A percentile compares a stretch with the other conserved stretches of the same genome.
These are phyloP conservation scores for Aspiorhynchus laticeps DNA, from an alignment of 2,113 vertebrate genomes.

Conservation along the genomic window DNA sequence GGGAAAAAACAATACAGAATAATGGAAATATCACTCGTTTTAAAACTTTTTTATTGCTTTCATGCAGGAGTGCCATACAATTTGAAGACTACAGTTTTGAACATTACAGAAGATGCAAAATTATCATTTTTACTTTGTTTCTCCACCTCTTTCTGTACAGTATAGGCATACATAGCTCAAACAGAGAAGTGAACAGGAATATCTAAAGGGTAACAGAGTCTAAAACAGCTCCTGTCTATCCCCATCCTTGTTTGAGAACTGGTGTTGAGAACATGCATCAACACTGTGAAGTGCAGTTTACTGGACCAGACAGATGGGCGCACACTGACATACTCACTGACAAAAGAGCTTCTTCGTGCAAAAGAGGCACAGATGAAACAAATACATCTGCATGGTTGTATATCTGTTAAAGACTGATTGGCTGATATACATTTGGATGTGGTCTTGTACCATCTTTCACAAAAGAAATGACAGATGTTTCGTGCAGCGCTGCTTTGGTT, in stretches of 20 bases:
- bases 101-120: conserved; percentile 81
- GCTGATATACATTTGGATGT: conserved; percentile 51
- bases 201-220: conserved; percentile 20
- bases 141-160: conserved; percentile 65
- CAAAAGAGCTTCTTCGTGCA: conserved; percentile 71
- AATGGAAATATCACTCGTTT: conserved; percentile 58
- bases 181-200: conserved; percentile 60
- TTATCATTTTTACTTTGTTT: conserved; percentile 55
- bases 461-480: conserved; percentile 56
- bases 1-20: neutral
- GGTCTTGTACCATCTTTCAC: conserved; percentile 59
- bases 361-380: conserved; percentile 71
- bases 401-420: conserved; percentile 51
- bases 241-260: conserved; percentile 67
- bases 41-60: conserved; percentile 82
- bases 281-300: conserved; percentile 69
- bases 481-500: conserved; percentile 72
- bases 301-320: conserved; percentile 48
- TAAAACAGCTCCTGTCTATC: conserved; percentile 50
- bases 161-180: conserved; percentile 74
- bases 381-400: conserved; percentile 67
- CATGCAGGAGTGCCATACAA: conserved; percentile 83
- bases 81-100: conserved; percentile 63
- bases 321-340: conserved; percentile 53
- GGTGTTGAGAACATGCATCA: conserved; percentile 76